Evolutionary conservation across 35 echinoderm and acorn worm species (phyloP).

Genomic region (Anneissia japonica): DNA sequence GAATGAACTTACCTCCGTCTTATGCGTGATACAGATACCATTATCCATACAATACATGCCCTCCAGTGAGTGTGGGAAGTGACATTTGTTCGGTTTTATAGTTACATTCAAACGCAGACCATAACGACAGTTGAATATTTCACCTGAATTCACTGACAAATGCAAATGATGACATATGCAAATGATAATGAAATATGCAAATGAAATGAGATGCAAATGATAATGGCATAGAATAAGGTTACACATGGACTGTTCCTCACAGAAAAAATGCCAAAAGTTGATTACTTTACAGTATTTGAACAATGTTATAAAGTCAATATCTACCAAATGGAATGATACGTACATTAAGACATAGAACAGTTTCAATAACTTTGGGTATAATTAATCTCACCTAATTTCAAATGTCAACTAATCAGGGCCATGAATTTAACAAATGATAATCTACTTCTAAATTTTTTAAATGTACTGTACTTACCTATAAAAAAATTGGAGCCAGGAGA

Average conservation of each 20-base stretch:
- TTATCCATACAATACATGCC: conserved; percentile 20
- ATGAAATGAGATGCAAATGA: background rate
- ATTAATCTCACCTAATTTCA: too few species aligned
- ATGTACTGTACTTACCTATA: background rate
- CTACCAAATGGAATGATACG: too few species aligned
- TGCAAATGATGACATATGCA: background rate
- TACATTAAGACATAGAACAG: too few species aligned
- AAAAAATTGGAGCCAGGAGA: background rate
- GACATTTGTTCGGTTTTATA: conserved; percentile 73
- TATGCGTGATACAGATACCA: conserved; percentile 33
- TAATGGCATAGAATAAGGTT: too few species aligned
- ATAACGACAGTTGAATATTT: conserved; percentile 68
- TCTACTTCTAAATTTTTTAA: too few species aligned
- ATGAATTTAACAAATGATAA: too few species aligned
- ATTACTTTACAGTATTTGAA: too few species aligned
- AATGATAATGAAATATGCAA: background rate
- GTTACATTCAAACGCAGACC: conserved; percentile 87
- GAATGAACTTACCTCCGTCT: conserved; percentile 29
- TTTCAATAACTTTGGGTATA: too few species aligned
- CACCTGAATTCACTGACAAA: background rate
- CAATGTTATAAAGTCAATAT: too few species aligned
- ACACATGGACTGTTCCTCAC: too few species aligned
- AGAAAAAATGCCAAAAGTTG: too few species aligned
- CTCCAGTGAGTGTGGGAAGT: conserved; percentile 30
- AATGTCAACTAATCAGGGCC: too few species aligned